phyloP scores from a whole-genome alignment of 2,797 vertebrate species.

The Gymnodraco acuticeps region DNA sequence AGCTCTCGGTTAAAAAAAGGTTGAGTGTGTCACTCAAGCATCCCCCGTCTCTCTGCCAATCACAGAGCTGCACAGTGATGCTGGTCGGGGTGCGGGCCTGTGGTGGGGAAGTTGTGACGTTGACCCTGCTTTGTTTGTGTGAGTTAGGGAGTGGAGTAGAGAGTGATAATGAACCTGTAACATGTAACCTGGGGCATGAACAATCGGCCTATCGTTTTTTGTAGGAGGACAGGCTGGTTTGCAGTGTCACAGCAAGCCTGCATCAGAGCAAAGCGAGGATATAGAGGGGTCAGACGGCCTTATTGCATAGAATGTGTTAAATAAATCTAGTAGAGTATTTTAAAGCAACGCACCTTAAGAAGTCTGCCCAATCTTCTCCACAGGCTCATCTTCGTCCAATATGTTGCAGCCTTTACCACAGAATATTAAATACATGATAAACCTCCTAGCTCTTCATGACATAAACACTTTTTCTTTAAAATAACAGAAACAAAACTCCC shows the following conservation, averaged over 20 bases:
- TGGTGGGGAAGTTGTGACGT: no score
- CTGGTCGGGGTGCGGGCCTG: no score
- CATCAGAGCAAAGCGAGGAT: neutral
- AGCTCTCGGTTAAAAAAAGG: no score
- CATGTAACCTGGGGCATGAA: no score
- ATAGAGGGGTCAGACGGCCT: neutral
- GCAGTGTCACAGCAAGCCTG: neutral
- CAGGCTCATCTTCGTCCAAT: neutral
- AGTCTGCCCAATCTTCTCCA: neutral
- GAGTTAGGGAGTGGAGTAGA: no score
- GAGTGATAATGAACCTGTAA: no score
- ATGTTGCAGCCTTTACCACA: neutral
- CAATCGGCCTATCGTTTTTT: no score
- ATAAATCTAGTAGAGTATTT: neutral
- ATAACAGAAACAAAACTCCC: neutral
- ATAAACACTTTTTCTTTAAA: neutral
- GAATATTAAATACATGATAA: neutral
- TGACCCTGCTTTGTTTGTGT: no score
- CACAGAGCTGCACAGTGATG: no score
- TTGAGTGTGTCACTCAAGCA: no score
- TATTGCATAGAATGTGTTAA: constrained; percentile 4
- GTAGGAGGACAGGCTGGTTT: neutral
- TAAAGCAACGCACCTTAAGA: neutral
- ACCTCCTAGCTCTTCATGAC: neutral
- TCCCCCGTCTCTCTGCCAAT: no score